These are phyloP conservation scores for Poliocrania exsul DNA, from an alignment of 2,797 vertebrate species.

Conservation along the genomic window DNA sequence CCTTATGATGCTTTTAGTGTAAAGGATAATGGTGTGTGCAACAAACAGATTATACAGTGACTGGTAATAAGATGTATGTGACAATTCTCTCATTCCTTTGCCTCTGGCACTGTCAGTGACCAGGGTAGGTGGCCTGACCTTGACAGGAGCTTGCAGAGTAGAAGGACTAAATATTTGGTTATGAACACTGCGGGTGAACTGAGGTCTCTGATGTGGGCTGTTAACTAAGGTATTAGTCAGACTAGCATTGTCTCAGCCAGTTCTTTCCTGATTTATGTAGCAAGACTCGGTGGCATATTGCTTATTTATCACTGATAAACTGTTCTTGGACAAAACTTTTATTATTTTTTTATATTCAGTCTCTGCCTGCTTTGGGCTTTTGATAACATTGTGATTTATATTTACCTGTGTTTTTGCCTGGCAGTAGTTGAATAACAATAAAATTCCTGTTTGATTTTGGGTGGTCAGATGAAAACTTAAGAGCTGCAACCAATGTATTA, in stretches of 20 bases:
- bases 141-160: neutral
- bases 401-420: neutral
- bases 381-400: conserved; percentile 68
- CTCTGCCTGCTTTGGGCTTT: conserved; percentile 31
- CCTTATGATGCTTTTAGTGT: conserved; percentile 27
- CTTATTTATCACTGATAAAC: conserved; percentile 59
- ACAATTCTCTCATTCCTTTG: neutral
- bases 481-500: neutral
- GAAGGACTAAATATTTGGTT: neutral
- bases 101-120: neutral
- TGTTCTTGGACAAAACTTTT: conserved; percentile 6
- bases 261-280: conserved; percentile 23
- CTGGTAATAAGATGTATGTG: neutral
- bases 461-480: conserved; percentile 26
- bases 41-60: neutral
- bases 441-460: conserved; percentile 29
- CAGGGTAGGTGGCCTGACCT: neutral
- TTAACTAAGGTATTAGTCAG: conserved; percentile 10
- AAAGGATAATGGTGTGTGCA: conserved; percentile 62
- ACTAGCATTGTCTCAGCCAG: neutral
- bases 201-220: neutral
- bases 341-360: neutral
- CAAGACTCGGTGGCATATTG: neutral
- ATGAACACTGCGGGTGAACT: neutral
- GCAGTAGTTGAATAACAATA: conserved; percentile 27